A percentile compares a stretch with the other conserved stretches of the same genome.
These are phyloP conservation scores for Halictus rubicundus DNA, from an alignment of 1,140 invertebrate genomes.

Conservation along the genomic window DNA sequence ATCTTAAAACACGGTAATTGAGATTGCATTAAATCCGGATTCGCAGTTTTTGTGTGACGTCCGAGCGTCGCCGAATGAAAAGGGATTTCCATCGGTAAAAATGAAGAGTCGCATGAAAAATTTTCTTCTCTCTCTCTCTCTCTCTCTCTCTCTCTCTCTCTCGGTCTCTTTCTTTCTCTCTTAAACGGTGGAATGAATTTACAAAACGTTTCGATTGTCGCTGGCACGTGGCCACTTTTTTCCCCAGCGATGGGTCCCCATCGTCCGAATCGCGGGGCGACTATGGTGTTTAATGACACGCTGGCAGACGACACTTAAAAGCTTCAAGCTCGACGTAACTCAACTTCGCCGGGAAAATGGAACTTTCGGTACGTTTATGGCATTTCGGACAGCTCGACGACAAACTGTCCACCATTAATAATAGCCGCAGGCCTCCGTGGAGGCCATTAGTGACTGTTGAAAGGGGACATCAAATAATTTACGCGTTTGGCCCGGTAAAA, in stretches of 20 bases:
- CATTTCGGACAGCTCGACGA: constrained; percentile 25
- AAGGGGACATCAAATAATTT: constrained; percentile 47
- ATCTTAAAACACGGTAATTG: neutral
- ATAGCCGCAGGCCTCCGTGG: neutral
- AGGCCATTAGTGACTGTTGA: constrained; percentile 37
- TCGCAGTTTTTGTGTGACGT: neutral
- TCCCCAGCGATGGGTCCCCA: no score
- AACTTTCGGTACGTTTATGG: constrained; percentile 38
- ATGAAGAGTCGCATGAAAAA: no score
- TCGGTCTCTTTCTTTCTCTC: no score
- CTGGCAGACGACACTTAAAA: constrained; percentile 27
- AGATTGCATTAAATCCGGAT: neutral
- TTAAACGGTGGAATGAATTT: neutral
- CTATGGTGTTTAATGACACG: constrained; percentile 8
- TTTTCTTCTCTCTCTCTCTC: neutral
- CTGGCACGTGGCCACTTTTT: neutral
- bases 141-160: no score
- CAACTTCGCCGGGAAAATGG: constrained; percentile 17
- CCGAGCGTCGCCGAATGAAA: neutral
- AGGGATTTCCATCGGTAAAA: neutral
- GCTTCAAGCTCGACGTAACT: neutral
- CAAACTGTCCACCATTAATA: constrained; percentile 43
- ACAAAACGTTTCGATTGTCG: neutral
- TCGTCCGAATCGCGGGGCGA: neutral
- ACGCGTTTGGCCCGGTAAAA: constrained; percentile 6